These are phyloP conservation scores for Hemibagrus wyckioides DNA, from an alignment of 2,113 vertebrate genomes.

Conservation along the genomic window DNA sequence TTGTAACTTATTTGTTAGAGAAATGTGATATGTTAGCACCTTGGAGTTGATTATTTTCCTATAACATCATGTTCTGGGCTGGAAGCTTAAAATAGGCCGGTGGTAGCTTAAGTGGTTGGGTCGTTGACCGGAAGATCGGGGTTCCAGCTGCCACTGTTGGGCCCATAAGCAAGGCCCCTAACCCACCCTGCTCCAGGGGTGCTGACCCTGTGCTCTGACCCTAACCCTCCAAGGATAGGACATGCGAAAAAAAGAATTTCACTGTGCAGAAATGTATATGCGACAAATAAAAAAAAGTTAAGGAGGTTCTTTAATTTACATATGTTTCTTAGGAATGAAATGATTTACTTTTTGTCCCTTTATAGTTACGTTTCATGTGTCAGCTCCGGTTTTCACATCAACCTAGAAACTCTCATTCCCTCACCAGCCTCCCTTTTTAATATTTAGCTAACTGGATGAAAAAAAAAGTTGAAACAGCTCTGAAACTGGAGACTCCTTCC, in stretches of 20 bases:
- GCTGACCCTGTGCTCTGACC: no score
- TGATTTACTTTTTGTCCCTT: background rate
- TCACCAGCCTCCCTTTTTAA: background rate
- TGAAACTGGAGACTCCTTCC: constrained; percentile 6
- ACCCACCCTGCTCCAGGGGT: no score
- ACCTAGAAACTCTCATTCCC: background rate
- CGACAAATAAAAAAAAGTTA: no score
- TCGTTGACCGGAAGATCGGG: no score
- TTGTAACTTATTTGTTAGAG: background rate
- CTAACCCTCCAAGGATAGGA: no score
- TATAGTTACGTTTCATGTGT: background rate
- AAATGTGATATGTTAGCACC: background rate
- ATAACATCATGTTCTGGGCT: background rate
- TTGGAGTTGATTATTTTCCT: background rate
- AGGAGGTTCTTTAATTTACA: no score
- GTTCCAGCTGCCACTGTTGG: no score
- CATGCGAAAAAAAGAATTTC: no score
- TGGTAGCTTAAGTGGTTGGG: background rate
- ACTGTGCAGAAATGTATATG: no score
- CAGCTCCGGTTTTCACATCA: background rate
- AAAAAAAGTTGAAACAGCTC: background rate
- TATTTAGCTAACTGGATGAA: background rate
- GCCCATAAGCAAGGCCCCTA: no score
- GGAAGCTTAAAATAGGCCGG: background rate
- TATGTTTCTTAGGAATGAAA: no score